Conservation (phyloP, 2,888 invertebrate species). For the Meiosimyza platycephala region DNA sequence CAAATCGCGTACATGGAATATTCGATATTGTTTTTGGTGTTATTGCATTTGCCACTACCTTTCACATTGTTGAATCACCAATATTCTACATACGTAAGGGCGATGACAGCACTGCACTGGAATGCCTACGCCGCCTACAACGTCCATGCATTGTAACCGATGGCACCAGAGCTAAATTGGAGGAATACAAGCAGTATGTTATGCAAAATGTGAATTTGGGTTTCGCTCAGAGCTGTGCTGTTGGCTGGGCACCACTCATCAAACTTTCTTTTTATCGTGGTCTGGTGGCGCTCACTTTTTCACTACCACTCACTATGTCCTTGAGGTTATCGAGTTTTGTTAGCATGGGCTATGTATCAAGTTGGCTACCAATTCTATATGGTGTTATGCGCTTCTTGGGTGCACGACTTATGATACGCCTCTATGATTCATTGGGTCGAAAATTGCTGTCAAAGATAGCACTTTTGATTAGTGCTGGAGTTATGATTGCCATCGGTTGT, state of each 20-base stretch:
- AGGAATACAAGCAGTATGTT: constrained; percentile 54
- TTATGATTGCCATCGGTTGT: constrained; percentile 52
- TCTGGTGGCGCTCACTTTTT: constrained; percentile 56
- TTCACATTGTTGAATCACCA: constrained; percentile 53
- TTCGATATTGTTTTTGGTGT: constrained; percentile 48
- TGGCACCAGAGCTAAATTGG: constrained; percentile 42
- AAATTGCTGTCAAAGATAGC: constrained; percentile 48
- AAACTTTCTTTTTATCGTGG: constrained; percentile 55
- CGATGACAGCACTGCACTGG: constrained; percentile 51
- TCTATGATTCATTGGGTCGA: constrained; percentile 52
- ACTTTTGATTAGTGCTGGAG: constrained; percentile 49
- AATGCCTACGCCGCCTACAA: constrained; percentile 44
- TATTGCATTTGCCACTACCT: constrained; percentile 39
- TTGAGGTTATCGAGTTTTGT: background rate
- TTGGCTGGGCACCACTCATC: constrained; percentile 49
- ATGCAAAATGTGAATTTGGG: constrained; percentile 44
- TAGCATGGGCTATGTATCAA: background rate
- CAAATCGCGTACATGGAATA: constrained; percentile 54
- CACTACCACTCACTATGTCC: constrained; percentile 51
- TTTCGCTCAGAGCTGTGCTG: constrained; percentile 21
- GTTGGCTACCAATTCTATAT: constrained; percentile 49
- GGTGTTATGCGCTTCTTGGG: constrained; percentile 52
- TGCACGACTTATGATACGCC: constrained; percentile 39
- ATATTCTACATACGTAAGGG: constrained; percentile 51
- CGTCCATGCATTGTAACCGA: constrained; percentile 30